Conservation (phyloP, 37 sponge, comb jelly and placozoan species). For the Hormiphora californensis region DNA sequence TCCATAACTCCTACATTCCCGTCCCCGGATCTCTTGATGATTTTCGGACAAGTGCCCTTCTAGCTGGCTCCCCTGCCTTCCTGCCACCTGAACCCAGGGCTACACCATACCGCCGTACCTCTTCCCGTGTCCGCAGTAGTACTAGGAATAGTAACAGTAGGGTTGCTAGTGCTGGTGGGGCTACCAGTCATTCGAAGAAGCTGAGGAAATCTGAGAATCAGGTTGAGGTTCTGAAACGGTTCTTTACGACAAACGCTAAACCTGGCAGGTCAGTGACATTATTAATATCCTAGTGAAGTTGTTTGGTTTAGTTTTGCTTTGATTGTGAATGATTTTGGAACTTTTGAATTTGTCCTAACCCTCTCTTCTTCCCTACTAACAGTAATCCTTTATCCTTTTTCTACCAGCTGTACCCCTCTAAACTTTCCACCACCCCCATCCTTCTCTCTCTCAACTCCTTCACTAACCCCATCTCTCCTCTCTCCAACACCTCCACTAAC, state of each 20-base stretch:
- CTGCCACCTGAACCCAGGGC: no score
- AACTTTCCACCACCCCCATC: background rate
- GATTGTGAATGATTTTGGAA: background rate
- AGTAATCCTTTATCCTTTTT: no score
- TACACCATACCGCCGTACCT: background rate
- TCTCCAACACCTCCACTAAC: no score
- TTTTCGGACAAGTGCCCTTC: background rate
- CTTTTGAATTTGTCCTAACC: no score
- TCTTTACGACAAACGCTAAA: background rate
- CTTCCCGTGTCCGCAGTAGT: background rate
- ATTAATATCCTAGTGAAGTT: background rate
- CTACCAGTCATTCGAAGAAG: background rate
- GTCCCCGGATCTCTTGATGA: background rate
- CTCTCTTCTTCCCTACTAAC: no score
- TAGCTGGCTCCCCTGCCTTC: background rate
- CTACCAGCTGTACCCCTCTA: background rate
- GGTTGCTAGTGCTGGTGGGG: background rate
- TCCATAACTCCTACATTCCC: constrained; percentile 1
- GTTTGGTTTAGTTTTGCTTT: background rate
- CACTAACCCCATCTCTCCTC: no score
- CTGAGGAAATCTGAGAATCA: constrained; percentile 43
- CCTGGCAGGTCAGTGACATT: background rate
- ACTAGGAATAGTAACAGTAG: no score
- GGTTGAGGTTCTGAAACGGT: background rate
- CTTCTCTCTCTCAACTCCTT: no score